These are phyloP conservation scores for Antigone vipio DNA, from an alignment of 2,113 vertebrate species.

Conservation along the genomic window DNA sequence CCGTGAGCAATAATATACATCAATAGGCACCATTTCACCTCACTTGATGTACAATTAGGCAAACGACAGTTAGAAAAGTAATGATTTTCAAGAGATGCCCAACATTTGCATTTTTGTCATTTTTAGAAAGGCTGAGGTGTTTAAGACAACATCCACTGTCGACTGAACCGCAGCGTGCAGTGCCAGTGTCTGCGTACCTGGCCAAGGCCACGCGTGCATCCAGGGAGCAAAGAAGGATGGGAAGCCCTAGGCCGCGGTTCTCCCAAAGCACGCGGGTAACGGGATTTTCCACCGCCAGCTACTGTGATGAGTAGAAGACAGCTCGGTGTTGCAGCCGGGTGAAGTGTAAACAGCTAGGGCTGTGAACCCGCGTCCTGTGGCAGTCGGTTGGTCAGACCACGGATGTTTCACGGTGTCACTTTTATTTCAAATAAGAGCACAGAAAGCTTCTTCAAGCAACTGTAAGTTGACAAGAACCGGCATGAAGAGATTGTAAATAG, in stretches of 20 bases:
- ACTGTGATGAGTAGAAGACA: neutral
- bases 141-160: neutral
- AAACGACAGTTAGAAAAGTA: neutral
- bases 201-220: neutral
- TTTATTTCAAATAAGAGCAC: neutral
- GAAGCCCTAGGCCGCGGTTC: neutral
- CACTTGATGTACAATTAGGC: neutral
- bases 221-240: neutral
- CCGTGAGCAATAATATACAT: neutral
- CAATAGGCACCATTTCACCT: neutral
- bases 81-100: neutral
- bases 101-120: neutral
- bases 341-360: neutral
- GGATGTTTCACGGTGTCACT: neutral
- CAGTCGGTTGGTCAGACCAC: neutral
- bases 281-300: neutral
- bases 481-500: neutral
- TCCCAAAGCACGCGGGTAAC: neutral
- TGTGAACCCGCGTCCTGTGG: neutral
- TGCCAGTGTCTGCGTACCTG: neutral
- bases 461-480: neutral
- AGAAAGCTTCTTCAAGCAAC: neutral
- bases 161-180: rapidly evolving
- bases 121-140: neutral
- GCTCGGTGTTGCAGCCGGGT: rapidly evolving